These are phyloP conservation scores for Loripinus fragilis DNA, from an alignment of 2,888 invertebrate genomes.

Conservation along the genomic window DNA sequence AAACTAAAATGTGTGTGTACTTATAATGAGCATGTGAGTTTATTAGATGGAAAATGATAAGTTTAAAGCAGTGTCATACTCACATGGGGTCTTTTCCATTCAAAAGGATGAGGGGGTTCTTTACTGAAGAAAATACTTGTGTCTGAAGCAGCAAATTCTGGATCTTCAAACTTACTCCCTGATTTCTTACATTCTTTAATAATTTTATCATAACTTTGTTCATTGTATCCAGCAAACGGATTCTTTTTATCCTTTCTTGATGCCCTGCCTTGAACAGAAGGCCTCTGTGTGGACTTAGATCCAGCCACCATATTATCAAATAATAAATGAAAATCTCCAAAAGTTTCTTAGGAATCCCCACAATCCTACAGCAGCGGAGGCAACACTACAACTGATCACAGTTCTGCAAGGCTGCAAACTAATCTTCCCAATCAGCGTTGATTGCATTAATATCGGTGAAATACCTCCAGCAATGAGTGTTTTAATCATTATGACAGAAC, in stretches of 20 bases:
- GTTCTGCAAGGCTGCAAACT: background rate
- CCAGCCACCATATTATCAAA: background rate
- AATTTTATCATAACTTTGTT: constrained; percentile 97
- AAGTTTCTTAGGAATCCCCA: background rate
- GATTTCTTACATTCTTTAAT: constrained; percentile 88
- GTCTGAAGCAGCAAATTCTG: constrained; percentile 93
- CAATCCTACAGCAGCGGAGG: background rate
- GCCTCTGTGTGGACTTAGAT: constrained; percentile 46
- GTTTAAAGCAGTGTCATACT: no score
- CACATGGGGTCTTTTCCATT: constrained; percentile 94
- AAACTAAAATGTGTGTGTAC: no score
- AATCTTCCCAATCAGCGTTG: background rate
- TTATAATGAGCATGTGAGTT: no score
- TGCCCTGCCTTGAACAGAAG: constrained; percentile 55
- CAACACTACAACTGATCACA: background rate
- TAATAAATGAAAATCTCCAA: background rate
- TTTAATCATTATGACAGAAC: constrained; percentile 2
- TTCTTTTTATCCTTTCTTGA: constrained; percentile 64
- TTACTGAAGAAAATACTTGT: constrained; percentile 93
- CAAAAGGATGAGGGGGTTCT: constrained; percentile 91
- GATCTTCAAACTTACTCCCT: constrained; percentile 94
- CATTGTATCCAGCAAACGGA: constrained; percentile 69
- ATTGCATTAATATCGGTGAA: background rate
- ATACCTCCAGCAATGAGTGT: background rate
- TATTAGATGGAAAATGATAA: no score